These are phyloP conservation scores for Mesoligia furuncula DNA, from an alignment of 2,888 invertebrate genomes.

Conservation along the genomic window DNA sequence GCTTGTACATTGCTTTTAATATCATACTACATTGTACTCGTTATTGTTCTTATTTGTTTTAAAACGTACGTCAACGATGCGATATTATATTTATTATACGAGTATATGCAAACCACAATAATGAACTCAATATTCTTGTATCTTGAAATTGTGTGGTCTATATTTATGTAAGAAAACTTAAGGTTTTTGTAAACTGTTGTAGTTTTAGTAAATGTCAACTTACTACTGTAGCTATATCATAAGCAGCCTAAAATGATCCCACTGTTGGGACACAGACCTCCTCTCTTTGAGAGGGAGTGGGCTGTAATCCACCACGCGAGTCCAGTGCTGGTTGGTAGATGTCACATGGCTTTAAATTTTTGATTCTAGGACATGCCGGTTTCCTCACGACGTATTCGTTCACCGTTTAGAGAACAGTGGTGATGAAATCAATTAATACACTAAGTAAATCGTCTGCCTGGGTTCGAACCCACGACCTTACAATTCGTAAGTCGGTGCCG, in stretches of 20 bases:
- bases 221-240: background rate
- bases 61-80: background rate
- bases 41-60: background rate
- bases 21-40: background rate
- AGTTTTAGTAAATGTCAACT: background rate
- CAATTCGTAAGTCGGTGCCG: too few relatives aligned
- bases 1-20: conserved; percentile 24
- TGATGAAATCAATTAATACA: background rate
- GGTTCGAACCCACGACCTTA: background rate
- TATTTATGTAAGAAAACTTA: background rate
- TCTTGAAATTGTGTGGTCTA: background rate
- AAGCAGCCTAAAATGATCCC: background rate
- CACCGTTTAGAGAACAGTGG: background rate
- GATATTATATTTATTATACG: conserved; percentile 1
- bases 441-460: background rate
- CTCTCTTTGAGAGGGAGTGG: background rate
- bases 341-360: background rate
- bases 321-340: background rate
- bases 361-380: background rate
- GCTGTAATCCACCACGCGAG: background rate
- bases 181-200: background rate
- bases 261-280: background rate
- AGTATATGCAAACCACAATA: background rate
- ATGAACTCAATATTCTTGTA: background rate
- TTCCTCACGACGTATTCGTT: background rate